Percentiles rank a stretch among this genome's conserved stretches.
phyloP scores from a whole-genome alignment of 2,888 invertebrate species.

The Oscheius myriophilus region DNA sequence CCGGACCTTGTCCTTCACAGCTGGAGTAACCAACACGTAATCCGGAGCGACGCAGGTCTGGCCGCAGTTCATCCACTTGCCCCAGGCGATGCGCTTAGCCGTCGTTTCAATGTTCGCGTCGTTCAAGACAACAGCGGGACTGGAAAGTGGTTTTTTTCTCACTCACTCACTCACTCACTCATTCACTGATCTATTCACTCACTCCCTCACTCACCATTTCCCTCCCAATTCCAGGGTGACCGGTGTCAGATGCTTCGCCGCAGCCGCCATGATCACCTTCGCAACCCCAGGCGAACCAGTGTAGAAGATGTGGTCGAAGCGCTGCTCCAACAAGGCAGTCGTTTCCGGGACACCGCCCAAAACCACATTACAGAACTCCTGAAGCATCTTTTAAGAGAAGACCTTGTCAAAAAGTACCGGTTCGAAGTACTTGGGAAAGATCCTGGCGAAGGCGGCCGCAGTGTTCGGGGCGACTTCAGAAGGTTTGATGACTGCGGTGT shows the following conservation, averaged over 20 bases:
- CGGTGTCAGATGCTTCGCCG: conserved; percentile 89
- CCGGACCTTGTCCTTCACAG: background rate
- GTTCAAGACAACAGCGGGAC: conserved; percentile 87
- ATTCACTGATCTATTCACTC: too few species aligned
- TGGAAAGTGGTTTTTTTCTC: conserved; percentile 70
- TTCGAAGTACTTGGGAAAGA: conserved; percentile 61
- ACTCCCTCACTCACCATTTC: conserved; percentile 73
- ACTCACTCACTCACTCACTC: too few species aligned
- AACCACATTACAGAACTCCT: conserved; percentile 70
- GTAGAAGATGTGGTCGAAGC: conserved; percentile 94
- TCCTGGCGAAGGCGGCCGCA: conserved; percentile 48
- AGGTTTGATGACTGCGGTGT: conserved; percentile 66
- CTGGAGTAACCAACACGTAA: conserved; percentile 38
- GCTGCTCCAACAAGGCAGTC: conserved; percentile 82
- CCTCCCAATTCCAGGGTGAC: conserved; percentile 89
- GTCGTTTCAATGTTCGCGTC: conserved; percentile 83
- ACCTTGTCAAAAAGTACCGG: conserved; percentile 72
- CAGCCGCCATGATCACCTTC: conserved; percentile 86
- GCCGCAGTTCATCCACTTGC: conserved; percentile 84
- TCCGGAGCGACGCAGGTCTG: conserved; percentile 69
- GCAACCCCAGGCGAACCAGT: conserved; percentile 87
- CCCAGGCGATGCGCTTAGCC: conserved; percentile 88
- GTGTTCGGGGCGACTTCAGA: conserved; percentile 61
- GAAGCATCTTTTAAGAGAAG: conserved; percentile 81
- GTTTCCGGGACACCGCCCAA: conserved; percentile 87